Percentiles rank a stretch among this genome's conserved stretches.
phyloP scores from a whole-genome alignment of 2,888 invertebrate genomes.

The Onchidella celtica region DNA sequence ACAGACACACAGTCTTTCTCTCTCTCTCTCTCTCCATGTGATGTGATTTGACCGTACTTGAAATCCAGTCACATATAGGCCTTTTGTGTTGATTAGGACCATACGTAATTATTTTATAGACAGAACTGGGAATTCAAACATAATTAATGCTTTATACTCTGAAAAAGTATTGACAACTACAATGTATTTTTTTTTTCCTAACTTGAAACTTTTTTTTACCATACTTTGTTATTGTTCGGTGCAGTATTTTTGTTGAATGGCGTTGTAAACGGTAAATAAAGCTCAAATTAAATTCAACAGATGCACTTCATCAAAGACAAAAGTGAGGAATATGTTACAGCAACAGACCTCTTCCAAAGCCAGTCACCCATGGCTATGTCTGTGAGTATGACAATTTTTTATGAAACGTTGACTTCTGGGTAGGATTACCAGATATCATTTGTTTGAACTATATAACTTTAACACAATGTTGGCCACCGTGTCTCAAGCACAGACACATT shows the following conservation, averaged over 20 bases:
- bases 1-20: not conserved
- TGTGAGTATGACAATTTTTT: not conserved
- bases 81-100: too few relatives aligned
- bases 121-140: too few relatives aligned
- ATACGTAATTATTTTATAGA: too few relatives aligned
- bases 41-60: not conserved
- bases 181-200: not conserved
- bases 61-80: not conserved
- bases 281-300: not conserved
- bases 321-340: not conserved
- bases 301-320: not conserved
- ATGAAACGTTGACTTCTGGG: too few relatives aligned
- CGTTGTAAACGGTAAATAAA: not conserved
- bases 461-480: too few relatives aligned
- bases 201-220: not conserved
- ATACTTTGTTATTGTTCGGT: not conserved
- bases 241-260: not conserved
- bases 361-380: not conserved
- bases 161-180: too few relatives aligned
- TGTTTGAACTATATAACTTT: too few relatives aligned
- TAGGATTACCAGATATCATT: too few relatives aligned
- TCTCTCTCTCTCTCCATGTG: not conserved
- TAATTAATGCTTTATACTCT: too few relatives aligned
- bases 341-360: not conserved
- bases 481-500: too few relatives aligned